Evolutionary conservation across 2,797 vertebrate genomes (phyloP), one percentile per base, ranked within the genome.

Genomic region (Halcyon smyrnensis): DNA sequence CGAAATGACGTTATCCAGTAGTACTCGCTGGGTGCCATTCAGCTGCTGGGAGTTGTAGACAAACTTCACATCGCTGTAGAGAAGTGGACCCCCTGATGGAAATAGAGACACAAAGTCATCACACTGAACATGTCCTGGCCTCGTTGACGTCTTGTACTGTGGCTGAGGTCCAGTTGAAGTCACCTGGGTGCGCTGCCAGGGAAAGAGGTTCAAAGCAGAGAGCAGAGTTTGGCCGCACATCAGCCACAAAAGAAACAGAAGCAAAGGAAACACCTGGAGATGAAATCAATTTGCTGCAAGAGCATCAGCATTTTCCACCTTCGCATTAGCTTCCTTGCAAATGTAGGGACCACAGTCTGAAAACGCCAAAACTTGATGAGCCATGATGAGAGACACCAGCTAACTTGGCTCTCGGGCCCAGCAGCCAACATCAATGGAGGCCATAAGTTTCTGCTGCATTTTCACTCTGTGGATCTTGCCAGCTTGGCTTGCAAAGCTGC

Each of bases 11-110:
- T 98, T 98, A 57, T 99, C 99, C 91, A 99, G 98, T 62, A 99
- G 98, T 32, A 99, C 99, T 14, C 99, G 95, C 97, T 99, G 99
- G 13, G 98, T 98, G 62, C 99, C 99, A 0, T 99, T 99, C 95
- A 99, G 98, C 94, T 98, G 98, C 37, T 97, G 81, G 0, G 99
- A 99, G 98, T 99, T 99, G 93, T 98, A 98, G 88, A 99, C 98
- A 63, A 99, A 98, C 46, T 97, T 98, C 93, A 99, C 98, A 0
- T 96, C 96, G 1, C 98, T 98, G 30, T 99, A 99, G 60, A 99
- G 67, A 92, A 99, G 93, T 0, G 99, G 98, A 11, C 99, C 99
- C 37, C 99, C 99, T 99, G 67, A 78, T 53, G 57, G 60, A 94
- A 39, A 94, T 24, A 95, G 70, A 64, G 54, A 43, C 36, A 87